phyloP scores from a whole-genome alignment of 2,113 vertebrate species.

The Cyanoramphus novaezelandiae region DNA sequence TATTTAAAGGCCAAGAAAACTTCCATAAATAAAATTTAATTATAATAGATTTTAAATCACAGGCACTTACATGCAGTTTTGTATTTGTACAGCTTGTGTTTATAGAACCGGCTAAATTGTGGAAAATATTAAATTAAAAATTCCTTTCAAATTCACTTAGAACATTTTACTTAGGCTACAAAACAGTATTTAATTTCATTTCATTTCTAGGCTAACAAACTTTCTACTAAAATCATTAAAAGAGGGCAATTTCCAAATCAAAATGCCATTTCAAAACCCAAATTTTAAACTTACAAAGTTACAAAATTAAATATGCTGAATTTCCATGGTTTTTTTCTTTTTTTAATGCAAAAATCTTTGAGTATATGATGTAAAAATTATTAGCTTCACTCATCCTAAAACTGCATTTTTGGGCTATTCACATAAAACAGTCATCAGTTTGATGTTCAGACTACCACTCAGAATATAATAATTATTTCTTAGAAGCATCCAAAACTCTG shows the following conservation, averaged over 20 bases:
- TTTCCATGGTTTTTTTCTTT: neutral
- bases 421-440: neutral
- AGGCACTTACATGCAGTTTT: neutral
- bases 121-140: neutral
- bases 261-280: neutral
- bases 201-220: neutral
- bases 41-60: neutral
- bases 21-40: neutral
- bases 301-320: neutral
- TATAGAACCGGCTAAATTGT: neutral
- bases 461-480: neutral
- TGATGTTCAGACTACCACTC: neutral
- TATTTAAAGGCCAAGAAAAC: neutral
- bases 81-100: neutral
- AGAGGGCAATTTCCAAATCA: neutral
- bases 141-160: neutral
- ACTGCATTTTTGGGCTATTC: neutral
- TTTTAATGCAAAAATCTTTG: neutral
- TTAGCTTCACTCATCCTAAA: neutral
- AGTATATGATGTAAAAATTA: neutral
- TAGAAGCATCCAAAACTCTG: neutral
- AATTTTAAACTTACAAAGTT: neutral
- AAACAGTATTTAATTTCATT: rapidly evolving
- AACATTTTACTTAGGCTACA: neutral
- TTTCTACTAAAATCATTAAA: neutral